A percentile compares a stretch with the other conserved stretches of the same genome.
Evolutionary conservation across 2,888 invertebrate genomes (phyloP).

Genomic region (Hemicrepidius hirtus): DNA sequence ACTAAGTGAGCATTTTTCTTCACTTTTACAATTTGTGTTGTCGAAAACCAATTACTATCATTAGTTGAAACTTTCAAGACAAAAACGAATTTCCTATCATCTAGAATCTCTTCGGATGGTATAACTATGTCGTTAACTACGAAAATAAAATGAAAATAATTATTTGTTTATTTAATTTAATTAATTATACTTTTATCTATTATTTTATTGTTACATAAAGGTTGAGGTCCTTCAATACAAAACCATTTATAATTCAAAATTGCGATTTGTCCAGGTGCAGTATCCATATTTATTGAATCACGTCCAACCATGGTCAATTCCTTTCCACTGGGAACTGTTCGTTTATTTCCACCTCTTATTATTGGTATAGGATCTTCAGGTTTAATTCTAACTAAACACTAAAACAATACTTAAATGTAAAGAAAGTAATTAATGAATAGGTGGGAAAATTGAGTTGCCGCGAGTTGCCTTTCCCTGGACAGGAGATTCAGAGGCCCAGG

Average conservation of each 20-base stretch:
- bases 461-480: too few relatives aligned
- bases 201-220: slow-evolving; percentile 4
- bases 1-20: slow-evolving; percentile 9
- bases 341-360: slow-evolving; percentile 8
- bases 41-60: slow-evolving; percentile 19
- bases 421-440: too few relatives aligned
- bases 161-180: neutral
- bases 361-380: slow-evolving; percentile 34
- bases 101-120: neutral
- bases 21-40: slow-evolving; percentile 18
- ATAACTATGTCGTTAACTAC: neutral
- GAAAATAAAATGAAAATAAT: neutral
- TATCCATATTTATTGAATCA: slow-evolving; percentile 30
- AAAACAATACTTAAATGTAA: neutral
- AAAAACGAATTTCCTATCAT: neutral
- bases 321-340: slow-evolving; percentile 22
- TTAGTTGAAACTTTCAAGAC: slow-evolving; percentile 13
- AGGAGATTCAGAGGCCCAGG: too few relatives aligned
- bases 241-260: slow-evolving; percentile 21
- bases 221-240: slow-evolving; percentile 14
- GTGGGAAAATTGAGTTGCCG: too few relatives aligned
- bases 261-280: neutral
- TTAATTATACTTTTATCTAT: neutral
- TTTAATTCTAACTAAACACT: slow-evolving; percentile 42
- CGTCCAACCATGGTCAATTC: slow-evolving; percentile 26